A percentile compares a stretch with the other conserved stretches of the same genome.
phyloP scores from a whole-genome alignment of 2,113 vertebrate genomes.

The Poeciliopsis prolifica region DNA sequence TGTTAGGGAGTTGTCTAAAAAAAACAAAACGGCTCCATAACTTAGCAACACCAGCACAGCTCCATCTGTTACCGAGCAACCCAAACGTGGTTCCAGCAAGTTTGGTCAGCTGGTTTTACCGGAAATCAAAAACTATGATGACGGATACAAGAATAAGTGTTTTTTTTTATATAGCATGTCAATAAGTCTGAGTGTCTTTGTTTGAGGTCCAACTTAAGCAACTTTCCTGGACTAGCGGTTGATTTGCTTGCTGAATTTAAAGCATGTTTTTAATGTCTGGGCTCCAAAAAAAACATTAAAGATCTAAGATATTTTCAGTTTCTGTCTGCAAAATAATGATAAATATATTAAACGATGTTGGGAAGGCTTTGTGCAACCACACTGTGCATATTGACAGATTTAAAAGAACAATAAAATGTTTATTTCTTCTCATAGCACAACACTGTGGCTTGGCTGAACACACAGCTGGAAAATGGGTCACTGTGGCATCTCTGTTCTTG shows the following conservation, averaged over 20 bases:
- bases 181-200: background rate
- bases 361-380: background rate
- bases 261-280: background rate
- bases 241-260: background rate
- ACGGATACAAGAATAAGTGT: no score
- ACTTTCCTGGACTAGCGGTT: background rate
- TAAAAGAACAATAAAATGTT: background rate
- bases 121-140: no score
- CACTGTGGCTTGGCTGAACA: background rate
- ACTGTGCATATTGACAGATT: background rate
- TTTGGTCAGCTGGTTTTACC: no score
- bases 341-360: background rate
- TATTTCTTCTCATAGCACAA: background rate
- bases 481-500: background rate
- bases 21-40: no score
- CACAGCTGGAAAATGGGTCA: constrained; percentile 1
- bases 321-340: background rate
- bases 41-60: no score
- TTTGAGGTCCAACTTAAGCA: background rate
- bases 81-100: no score
- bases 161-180: no score
- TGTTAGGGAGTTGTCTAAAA: no score
- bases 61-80: no score
- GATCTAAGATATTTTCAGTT: background rate
- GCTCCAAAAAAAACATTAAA: background rate